Percentiles rank a stretch among this genome's conserved stretches.
These are phyloP conservation scores for Perca flavescens DNA, from an alignment of 2,113 vertebrate genomes.

Conservation along the genomic window DNA sequence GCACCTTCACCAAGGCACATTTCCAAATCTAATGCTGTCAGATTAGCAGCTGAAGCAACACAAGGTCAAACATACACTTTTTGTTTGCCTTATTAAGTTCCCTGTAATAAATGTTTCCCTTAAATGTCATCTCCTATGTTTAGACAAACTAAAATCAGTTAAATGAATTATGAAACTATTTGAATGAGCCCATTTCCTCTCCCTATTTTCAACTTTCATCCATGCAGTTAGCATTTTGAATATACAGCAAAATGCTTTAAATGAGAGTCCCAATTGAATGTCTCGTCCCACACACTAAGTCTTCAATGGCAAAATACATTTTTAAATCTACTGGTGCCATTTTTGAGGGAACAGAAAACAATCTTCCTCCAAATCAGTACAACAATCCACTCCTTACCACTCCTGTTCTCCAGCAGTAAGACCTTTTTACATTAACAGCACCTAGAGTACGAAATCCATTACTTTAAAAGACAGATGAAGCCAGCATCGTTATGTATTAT, in stretches of 20 bases:
- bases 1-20: background rate
- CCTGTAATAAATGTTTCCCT: background rate
- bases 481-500: background rate
- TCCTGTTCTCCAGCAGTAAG: background rate
- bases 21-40: background rate
- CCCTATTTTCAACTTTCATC: background rate
- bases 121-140: background rate
- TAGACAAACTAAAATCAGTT: background rate
- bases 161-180: background rate
- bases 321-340: background rate
- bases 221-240: conserved; percentile 1
- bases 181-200: background rate
- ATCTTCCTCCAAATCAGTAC: background rate
- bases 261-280: background rate
- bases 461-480: background rate
- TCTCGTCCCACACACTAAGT: background rate
- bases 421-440: background rate
- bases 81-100: background rate
- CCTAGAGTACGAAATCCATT: background rate
- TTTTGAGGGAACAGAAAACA: background rate
- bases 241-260: background rate
- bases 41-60: background rate
- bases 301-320: background rate
- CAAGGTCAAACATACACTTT: background rate
- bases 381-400: background rate